A percentile compares a stretch with the other conserved stretches of the same genome.
Conservation (phyloP, 2,113 vertebrate species). For the Morone saxatilis region DNA sequence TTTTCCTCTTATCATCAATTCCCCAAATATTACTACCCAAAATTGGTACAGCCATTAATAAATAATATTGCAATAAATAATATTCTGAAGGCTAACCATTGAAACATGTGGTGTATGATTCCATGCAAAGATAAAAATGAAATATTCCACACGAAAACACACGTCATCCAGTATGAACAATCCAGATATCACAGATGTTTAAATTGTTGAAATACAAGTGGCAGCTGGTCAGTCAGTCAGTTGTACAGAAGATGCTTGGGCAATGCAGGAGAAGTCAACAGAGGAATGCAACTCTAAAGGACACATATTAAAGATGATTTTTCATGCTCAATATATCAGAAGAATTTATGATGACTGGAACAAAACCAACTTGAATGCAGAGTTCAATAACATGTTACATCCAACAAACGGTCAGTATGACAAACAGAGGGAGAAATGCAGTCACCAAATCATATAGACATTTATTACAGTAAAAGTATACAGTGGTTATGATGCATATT, state of each 20-base stretch:
- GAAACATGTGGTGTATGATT: conserved; percentile 34
- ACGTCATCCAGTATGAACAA: conserved; percentile 11
- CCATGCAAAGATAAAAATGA: conserved; percentile 14
- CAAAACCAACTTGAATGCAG: neutral
- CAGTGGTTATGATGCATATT: conserved; percentile 18
- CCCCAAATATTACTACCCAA: neutral
- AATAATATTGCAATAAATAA: neutral
- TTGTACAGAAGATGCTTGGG: conserved; percentile 36
- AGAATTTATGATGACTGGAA: neutral
- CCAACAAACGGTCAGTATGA: neutral
- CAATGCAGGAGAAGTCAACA: conserved; percentile 22
- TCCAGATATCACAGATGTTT: conserved; percentile 7
- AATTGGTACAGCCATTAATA: neutral
- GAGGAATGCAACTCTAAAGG: conserved; percentile 22
- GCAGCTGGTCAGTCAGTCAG: conserved; percentile 23
- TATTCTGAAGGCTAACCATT: neutral
- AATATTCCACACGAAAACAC: conserved; percentile 2
- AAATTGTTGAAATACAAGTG: conserved; percentile 13
- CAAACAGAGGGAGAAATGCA: conserved; percentile 23
- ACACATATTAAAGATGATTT: neutral
- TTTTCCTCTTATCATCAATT: neutral
- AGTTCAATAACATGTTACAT: conserved; percentile 21
- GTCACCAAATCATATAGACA: conserved; percentile 10
- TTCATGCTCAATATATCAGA: conserved; percentile 7
- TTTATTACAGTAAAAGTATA: conserved; percentile 29